A percentile compares a stretch with the other conserved stretches of the same genome.
Conservation (phyloP, 92 coral and sea anemone genomes). For the Zoanthus gigantus region DNA sequence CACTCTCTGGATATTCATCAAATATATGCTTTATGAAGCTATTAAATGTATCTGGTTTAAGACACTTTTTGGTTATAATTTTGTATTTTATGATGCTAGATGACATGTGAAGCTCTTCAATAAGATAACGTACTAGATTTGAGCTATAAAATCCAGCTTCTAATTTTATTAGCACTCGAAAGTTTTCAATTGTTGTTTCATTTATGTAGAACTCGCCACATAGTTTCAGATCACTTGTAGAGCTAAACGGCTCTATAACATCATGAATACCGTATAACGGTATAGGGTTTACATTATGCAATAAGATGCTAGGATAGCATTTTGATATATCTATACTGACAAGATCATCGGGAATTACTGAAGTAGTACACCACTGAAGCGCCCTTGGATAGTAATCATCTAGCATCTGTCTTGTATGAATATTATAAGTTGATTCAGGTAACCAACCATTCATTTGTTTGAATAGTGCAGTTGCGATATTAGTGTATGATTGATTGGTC, state of each 20-base stretch:
- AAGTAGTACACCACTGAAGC: slow-evolving; percentile 56
- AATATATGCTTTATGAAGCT: background rate
- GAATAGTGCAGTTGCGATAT: slow-evolving; percentile 8
- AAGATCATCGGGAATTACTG: no score
- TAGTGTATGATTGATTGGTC: slow-evolving; percentile 2
- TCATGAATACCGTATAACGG: slow-evolving; percentile 41
- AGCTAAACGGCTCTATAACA: background rate
- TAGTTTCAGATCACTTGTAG: background rate
- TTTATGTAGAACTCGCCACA: slow-evolving; percentile 44
- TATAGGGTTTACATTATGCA: background rate
- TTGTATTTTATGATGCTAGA: no score
- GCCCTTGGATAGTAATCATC: slow-evolving; percentile 65
- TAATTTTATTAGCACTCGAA: background rate
- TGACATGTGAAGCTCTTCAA: no score
- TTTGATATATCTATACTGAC: no score
- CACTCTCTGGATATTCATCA: background rate
- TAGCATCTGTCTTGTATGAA: slow-evolving; percentile 25
- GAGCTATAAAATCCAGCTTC: slow-evolving; percentile 36
- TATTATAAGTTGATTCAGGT: slow-evolving; percentile 27
- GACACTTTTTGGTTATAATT: background rate
- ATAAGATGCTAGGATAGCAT: background rate
- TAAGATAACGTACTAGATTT: background rate
- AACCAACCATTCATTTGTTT: slow-evolving; percentile 39
- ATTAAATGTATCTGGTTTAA: background rate
- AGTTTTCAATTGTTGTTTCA: background rate